Conservation (phyloP, 2,113 vertebrate species). For the Pachypanchax playfairii region DNA sequence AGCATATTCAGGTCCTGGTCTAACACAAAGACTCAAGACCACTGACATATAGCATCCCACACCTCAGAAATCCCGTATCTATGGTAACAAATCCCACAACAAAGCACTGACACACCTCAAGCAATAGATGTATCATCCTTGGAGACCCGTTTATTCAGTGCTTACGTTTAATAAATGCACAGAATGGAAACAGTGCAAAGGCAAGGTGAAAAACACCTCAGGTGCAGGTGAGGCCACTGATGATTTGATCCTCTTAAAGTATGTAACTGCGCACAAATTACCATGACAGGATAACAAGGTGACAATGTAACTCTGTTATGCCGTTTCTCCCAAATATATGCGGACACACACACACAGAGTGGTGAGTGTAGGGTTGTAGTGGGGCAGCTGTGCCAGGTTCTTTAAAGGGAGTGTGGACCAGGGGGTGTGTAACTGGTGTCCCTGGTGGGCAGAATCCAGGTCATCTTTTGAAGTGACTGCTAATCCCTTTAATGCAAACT, state of each 20-base stretch:
- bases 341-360: conserved; percentile 61
- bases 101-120: conserved; percentile 43
- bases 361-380: conserved; percentile 67
- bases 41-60: conserved; percentile 59
- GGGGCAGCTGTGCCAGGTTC: conserved; percentile 80
- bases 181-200: background rate
- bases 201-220: conserved; percentile 12
- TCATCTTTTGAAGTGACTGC: conserved; percentile 85
- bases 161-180: conserved; percentile 15
- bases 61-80: conserved; percentile 64
- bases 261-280: conserved; percentile 34
- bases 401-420: conserved; percentile 80
- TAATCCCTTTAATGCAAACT: conserved; percentile 86
- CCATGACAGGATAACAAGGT: conserved; percentile 52
- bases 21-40: conserved; percentile 46
- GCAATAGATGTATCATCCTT: conserved; percentile 49
- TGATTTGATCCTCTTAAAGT: conserved; percentile 26
- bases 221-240: conserved; percentile 37
- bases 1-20: conserved; percentile 28
- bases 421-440: conserved; percentile 83
- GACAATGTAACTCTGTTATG: conserved; percentile 57
- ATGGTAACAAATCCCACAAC: conserved; percentile 67
- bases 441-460: conserved; percentile 84
- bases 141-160: conserved; percentile 32
- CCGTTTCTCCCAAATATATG: conserved; percentile 48